Evolutionary conservation across 2,113 vertebrate species (phyloP), one percentile per base, ranked within the genome.

Genomic region (Prunella himalayana): DNA sequence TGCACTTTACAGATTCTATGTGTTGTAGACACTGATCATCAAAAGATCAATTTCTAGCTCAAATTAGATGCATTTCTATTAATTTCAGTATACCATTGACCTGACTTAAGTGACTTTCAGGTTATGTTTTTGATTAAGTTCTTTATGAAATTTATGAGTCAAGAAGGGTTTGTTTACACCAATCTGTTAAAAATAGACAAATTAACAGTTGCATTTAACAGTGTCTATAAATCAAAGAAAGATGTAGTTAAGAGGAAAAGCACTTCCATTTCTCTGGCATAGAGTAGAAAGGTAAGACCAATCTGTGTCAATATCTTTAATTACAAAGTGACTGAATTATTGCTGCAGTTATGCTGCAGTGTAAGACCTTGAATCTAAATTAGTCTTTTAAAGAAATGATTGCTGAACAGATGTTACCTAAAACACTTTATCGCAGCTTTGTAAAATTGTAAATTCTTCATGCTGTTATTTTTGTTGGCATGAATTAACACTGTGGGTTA

Each of bases 381-480:
- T 96, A 97, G 93, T 96, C 94, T 97, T 97, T 96, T 97, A 95
- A 96, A 95, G 94, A 95, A 97, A 95, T 97, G 97, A 95, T 97
- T 96, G 94, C 97, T 94, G 94, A 98, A 96, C 97, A 98, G 98
- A 97, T 98, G 97, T 97, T 98, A 95, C 96, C 94, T 96, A 92
- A 97, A 97, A 54, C 90, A 93, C 95, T 97, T 97, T 97, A 97
- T 82, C 70, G 91, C 70, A 86, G 95, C 96, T 97, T 97, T 96
- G 94, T 97, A 86, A 94, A 97, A 98, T 75, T 95, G 90, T 97
- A 91, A 97, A 98, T 98, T 97, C 96, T 89, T 98, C 96, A 97
- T 94, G 96, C 94, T 98, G 97, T 98, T 98, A 97, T 97, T 97
- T 96, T 98, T 97, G 96, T 97, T 97, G 97, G 93, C 91, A 96